Base-by-base conservation (phyloP, 2,113 vertebrate species). In the Pelmatolapia mariae region DNA sequence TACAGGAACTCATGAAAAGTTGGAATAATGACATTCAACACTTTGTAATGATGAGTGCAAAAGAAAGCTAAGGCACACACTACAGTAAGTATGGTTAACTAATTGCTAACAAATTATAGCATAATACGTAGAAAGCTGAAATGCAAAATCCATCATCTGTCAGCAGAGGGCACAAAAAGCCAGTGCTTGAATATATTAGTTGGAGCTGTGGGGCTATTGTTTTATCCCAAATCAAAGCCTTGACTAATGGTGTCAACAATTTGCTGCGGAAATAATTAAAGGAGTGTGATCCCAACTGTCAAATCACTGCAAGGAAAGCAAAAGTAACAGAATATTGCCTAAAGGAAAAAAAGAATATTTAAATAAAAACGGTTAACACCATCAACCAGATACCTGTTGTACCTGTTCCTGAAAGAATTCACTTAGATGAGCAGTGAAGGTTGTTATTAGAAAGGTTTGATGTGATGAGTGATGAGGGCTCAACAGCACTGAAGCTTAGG, bases 141-240 rank as follows among this genome's bases (percentile, higher is more conserved):
- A 19, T 81, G 81, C 45, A 87, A 33, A 3, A n/a, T 10, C 47
- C 10, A 24, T 7, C 5, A 13, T 33, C 3, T 10, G 40, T 29
- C 95, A 94, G 83, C 87, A 94, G 95, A 92, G 88, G 94, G 92
- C 33, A 40, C 80, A 63, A 89, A 89, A 84, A 71, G 82, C 71
- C 89, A 83, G 82, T 73, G 87, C 15, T 84, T 19, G 78, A 63
- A 59, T 36, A 59, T 12, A 71, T 59, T 26, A 11, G 6, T 16
- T 54, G 18, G 71, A 18, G 22, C 7, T 80, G 26, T 45, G 7
- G 33, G 80, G 24, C 7, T 59, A 50, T 5, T 33, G 43, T 86
- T 45, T 47, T 33, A 52, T 83, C 47, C 15, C 13, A 79, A 22
- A 76, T 38, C 22, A n/a, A 24, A 76, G 16, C 5, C 3, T 56